A percentile compares a stretch with the other conserved stretches of the same genome.
Evolutionary conservation across 2,113 vertebrate genomes (phyloP).

Genomic region (Atlantisia rogersi): DNA sequence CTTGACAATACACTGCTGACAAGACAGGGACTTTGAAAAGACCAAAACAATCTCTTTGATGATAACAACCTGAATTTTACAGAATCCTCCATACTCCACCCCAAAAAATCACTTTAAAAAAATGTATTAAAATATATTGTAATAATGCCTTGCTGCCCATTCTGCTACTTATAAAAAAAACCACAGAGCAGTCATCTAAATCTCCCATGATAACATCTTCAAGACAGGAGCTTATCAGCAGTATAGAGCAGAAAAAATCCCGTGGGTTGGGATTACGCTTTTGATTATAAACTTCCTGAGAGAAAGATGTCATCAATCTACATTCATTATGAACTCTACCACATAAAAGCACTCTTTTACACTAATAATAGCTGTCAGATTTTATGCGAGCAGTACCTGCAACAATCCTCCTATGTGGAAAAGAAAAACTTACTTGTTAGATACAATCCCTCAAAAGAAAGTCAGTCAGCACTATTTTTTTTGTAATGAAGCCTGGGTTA

Average conservation of each 20-base stretch:
- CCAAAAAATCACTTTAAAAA: background rate
- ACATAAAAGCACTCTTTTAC: background rate
- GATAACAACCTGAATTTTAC: background rate
- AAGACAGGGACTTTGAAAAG: conserved; percentile 1
- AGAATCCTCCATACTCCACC: background rate
- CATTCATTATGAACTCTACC: background rate
- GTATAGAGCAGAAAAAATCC: conserved; percentile 32
- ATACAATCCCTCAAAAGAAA: background rate
- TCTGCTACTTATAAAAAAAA: background rate
- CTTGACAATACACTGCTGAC: conserved; percentile 27
- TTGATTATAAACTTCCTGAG: conserved; percentile 35
- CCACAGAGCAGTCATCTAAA: conserved; percentile 1
- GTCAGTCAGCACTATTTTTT: background rate
- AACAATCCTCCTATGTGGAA: background rate
- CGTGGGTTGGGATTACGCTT: conserved; percentile 28
- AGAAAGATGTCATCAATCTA: conserved; percentile 30
- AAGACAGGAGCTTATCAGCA: conserved; percentile 23
- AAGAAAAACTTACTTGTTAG: background rate
- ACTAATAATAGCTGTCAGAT: background rate
- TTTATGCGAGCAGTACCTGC: background rate
- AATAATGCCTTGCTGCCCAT: background rate
- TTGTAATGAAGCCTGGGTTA: background rate
- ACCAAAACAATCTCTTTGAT: conserved; percentile 13
- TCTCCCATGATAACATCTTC: conserved; percentile 20
- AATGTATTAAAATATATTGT: conserved; percentile 1